These are phyloP conservation scores for Chionodraco myersi DNA, from an alignment of 2,113 vertebrate species.

Conservation along the genomic window DNA sequence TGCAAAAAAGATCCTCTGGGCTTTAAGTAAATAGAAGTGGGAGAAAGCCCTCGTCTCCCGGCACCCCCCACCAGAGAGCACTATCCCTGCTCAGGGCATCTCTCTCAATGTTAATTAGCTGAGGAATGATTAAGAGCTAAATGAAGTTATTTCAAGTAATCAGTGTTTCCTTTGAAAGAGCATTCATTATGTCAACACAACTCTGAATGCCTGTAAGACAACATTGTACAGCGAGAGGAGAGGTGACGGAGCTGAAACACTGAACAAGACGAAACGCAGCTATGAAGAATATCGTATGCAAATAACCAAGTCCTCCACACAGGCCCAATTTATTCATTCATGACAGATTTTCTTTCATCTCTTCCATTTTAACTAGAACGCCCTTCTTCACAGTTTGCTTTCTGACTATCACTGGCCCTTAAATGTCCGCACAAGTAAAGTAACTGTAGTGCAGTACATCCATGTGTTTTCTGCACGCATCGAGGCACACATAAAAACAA, in stretches of 20 bases:
- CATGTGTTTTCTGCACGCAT: neutral
- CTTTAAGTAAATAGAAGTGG: slow-evolving; percentile 70
- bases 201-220: slow-evolving; percentile 82
- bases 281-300: slow-evolving; percentile 13
- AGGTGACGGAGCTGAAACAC: slow-evolving; percentile 53
- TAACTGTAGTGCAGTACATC: neutral
- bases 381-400: slow-evolving; percentile 23
- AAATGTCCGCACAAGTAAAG: neutral
- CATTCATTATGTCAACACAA: slow-evolving; percentile 91
- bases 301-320: slow-evolving; percentile 42
- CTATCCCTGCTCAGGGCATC: slow-evolving; percentile 78
- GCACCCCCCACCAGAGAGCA: slow-evolving; percentile 35
- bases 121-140: slow-evolving; percentile 92
- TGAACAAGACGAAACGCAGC: slow-evolving; percentile 31
- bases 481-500: neutral
- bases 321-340: slow-evolving; percentile 40
- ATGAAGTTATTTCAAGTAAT: slow-evolving; percentile 91
- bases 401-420: neutral
- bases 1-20: slow-evolving; percentile 71
- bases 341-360: slow-evolving; percentile 47
- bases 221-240: slow-evolving; percentile 62
- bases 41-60: slow-evolving; percentile 63
- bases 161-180: slow-evolving; percentile 90
- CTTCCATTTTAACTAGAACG: slow-evolving; percentile 34
- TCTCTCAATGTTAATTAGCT: slow-evolving; percentile 90